Conservation (phyloP, 2,113 vertebrate genomes). For the Rhadina sibilatrix region DNA sequence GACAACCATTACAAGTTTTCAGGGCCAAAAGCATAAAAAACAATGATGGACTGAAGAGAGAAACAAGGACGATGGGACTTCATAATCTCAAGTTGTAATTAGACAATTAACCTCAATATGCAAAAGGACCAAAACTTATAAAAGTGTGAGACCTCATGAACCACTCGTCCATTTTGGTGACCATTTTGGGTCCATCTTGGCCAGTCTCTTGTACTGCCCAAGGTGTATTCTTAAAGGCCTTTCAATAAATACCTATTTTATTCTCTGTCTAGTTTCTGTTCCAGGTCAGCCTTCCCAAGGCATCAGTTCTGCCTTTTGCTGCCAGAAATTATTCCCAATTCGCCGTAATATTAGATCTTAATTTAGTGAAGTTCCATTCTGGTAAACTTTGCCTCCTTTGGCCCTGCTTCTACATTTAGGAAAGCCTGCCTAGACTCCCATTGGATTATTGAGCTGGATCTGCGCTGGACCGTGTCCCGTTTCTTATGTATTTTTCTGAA, state of each 20-base stretch:
- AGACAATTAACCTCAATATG: not conserved
- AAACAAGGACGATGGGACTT: not conserved
- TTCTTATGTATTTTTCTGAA: not conserved
- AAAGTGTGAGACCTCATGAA: not conserved
- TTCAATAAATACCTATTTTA: not conserved
- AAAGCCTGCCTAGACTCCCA: not conserved
- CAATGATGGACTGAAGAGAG: not conserved
- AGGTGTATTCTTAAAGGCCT: not conserved
- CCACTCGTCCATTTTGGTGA: not conserved
- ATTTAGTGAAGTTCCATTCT: not conserved
- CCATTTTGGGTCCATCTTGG: not conserved
- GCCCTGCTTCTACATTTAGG: not conserved
- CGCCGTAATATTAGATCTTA: not conserved
- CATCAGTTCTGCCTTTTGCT: not conserved
- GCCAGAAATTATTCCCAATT: not conserved
- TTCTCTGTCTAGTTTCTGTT: not conserved
- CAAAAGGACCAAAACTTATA: not conserved
- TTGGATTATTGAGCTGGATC: not conserved
- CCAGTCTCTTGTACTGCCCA: not conserved
- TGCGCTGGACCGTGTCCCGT: not conserved
- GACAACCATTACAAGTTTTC: not conserved
- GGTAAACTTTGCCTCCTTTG: not conserved
- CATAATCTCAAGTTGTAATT: not conserved
- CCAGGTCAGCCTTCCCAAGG: not conserved
- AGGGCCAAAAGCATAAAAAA: not conserved